phyloP scores from a whole-genome alignment of 92 coral and sea anemone species.

The Isaurus tuberculatus region DNA sequence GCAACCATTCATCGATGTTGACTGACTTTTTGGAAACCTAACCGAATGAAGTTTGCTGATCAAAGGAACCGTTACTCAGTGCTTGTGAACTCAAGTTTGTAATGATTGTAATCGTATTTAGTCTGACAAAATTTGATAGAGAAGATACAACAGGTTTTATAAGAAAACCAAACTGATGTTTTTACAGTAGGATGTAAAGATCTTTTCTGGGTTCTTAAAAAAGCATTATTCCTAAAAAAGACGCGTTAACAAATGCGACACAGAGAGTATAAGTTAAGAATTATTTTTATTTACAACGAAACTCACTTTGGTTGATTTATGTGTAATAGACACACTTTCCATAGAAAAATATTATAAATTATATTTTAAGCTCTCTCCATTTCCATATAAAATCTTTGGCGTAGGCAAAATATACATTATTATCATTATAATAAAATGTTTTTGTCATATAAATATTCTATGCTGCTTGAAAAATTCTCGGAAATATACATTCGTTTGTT shows the following conservation, averaged over 20 bases:
- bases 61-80: too few species aligned
- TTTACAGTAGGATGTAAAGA: too few species aligned
- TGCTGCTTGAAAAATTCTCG: slow-evolving; percentile 64
- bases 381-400: slow-evolving; percentile 78
- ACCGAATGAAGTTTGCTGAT: too few species aligned
- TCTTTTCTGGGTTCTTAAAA: too few species aligned
- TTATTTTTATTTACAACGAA: slow-evolving; percentile 72
- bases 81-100: too few species aligned
- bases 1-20: too few species aligned
- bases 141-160: too few species aligned
- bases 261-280: slow-evolving; percentile 25
- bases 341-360: slow-evolving; percentile 78
- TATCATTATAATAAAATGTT: slow-evolving; percentile 70
- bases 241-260: slow-evolving; percentile 27
- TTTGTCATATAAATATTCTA: slow-evolving; percentile 76
- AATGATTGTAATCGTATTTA: too few species aligned
- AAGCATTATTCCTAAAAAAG: too few species aligned
- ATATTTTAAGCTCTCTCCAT: slow-evolving; percentile 78
- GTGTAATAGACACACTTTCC: slow-evolving; percentile 72
- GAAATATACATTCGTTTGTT: slow-evolving; percentile 70
- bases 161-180: too few species aligned
- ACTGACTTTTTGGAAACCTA: too few species aligned
- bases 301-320: slow-evolving; percentile 62
- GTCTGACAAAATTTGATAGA: too few species aligned
- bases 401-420: slow-evolving; percentile 76